Evolutionary conservation across 2,113 vertebrate genomes (phyloP).

Genomic region (Meles meles): DNA sequence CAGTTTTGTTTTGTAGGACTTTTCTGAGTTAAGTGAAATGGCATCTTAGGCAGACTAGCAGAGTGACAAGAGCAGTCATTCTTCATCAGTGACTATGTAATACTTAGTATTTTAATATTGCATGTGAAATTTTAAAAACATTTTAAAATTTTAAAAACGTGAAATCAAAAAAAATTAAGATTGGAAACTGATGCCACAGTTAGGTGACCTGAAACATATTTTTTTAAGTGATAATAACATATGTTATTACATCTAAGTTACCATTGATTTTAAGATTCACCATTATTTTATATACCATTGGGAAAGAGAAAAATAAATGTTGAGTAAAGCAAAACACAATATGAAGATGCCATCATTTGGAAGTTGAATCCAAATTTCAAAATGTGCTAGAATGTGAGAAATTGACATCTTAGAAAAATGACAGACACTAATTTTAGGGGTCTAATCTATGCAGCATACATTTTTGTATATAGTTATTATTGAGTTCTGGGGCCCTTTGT

Average conservation of each 20-base stretch:
- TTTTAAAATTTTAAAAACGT: neutral
- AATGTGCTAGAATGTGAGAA: neutral
- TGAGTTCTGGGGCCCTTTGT: neutral
- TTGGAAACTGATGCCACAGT: neutral
- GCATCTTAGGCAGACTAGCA: neutral
- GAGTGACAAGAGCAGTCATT: neutral
- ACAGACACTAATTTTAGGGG: neutral
- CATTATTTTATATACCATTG: neutral
- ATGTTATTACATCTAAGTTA: neutral
- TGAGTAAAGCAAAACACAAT: neutral
- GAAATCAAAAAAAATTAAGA: neutral
- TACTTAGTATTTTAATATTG: neutral
- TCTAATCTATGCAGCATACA: neutral
- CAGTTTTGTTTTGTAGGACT: neutral
- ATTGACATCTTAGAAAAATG: neutral
- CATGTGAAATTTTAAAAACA: neutral
- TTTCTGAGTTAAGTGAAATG: neutral
- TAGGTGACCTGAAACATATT: neutral
- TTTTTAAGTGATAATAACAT: neutral
- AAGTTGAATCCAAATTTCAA: neutral
- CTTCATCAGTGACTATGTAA: neutral
- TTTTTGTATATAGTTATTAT: neutral
- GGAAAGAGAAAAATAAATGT: neutral
- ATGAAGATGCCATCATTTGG: neutral
- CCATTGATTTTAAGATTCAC: neutral